Conservation (phyloP, 1,140 invertebrate genomes). For the Pectinophora gossypiella region DNA sequence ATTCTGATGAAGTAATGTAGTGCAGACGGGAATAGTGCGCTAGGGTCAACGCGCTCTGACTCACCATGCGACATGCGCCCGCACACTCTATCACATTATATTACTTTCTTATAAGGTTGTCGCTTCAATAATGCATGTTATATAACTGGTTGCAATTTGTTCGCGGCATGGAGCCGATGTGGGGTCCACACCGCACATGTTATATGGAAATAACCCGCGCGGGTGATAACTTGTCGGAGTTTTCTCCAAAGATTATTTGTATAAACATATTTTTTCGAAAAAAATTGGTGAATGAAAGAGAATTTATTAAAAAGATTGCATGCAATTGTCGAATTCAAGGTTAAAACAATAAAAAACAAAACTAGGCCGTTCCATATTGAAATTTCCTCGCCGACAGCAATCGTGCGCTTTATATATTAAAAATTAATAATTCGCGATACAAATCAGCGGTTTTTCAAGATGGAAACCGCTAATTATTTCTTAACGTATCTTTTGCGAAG, state of each 20-base stretch:
- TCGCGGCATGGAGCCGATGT: slow-evolving; percentile 5
- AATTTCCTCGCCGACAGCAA: no score
- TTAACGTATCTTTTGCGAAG: not conserved
- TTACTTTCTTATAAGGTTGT: slow-evolving; percentile 71
- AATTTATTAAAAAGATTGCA: no score
- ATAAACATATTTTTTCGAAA: no score
- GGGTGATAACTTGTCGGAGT: no score
- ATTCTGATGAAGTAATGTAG: slow-evolving; percentile 36
- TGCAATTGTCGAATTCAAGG: no score
- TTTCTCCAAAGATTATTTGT: no score
- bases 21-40: slow-evolving; percentile 52
- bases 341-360: no score
- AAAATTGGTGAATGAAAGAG: no score
- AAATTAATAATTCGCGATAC: slow-evolving; percentile 16
- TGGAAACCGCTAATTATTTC: not conserved
- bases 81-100: slow-evolving; percentile 61
- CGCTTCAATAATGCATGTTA: slow-evolving; percentile 70
- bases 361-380: no score
- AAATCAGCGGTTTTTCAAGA: not conserved
- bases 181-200: no score
- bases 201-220: no score
- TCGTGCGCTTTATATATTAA: no score
- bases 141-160: slow-evolving; percentile 63
- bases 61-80: slow-evolving; percentile 55
- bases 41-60: slow-evolving; percentile 61